Conservation (phyloP, 30 jellyfish, hydroid and myxozoan genomes). For the Pseudorhiza aurosa region DNA sequence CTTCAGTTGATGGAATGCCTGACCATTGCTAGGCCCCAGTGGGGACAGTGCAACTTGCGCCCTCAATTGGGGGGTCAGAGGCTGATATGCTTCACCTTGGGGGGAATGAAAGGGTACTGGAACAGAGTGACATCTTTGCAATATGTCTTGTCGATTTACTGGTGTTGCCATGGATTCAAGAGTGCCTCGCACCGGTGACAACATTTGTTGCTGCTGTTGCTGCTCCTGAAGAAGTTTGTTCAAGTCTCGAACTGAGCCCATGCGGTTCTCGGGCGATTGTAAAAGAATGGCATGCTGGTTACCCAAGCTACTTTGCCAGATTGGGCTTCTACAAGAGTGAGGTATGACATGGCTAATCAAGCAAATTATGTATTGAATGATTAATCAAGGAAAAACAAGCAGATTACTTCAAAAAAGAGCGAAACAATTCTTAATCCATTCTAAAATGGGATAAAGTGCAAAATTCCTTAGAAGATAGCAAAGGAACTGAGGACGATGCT, state of each 20-base stretch:
- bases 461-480: too few species aligned
- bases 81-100: slow-evolving; percentile 55
- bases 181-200: slow-evolving; percentile 33
- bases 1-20: slow-evolving; percentile 17
- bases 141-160: slow-evolving; percentile 8
- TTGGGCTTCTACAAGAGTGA: background rate
- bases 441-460: too few species aligned
- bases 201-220: slow-evolving; percentile 29
- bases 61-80: slow-evolving; percentile 74
- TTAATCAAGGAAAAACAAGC: too few species aligned
- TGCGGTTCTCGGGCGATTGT: slow-evolving; percentile 4
- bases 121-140: slow-evolving; percentile 80
- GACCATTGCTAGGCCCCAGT: background rate
- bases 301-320: slow-evolving; percentile 49
- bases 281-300: background rate
- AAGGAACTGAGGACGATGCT: too few species aligned
- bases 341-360: too few species aligned
- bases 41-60: slow-evolving; percentile 23
- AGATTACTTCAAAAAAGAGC: too few species aligned
- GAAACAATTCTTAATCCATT: too few species aligned
- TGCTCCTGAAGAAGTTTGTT: slow-evolving; percentile 5
- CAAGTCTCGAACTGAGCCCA: slow-evolving; percentile 3
- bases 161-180: slow-evolving; percentile 52
- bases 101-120: slow-evolving; percentile 63
- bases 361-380: too few species aligned